Evolutionary conservation across 2,888 invertebrate genomes (phyloP).

Genomic region (Autographa gamma): DNA sequence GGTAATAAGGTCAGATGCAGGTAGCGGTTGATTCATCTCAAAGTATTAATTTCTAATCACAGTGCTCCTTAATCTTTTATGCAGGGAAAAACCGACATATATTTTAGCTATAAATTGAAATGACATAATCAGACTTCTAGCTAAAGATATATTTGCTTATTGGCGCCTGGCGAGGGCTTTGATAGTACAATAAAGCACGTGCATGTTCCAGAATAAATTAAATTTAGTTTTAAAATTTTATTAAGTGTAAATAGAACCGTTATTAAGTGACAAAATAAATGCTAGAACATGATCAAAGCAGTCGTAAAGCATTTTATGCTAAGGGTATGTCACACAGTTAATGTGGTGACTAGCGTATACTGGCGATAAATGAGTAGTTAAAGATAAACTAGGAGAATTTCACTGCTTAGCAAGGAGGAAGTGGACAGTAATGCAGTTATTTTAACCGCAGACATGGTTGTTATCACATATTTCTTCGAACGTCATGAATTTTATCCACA

Average conservation of each 20-base stretch:
- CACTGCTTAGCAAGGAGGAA: neutral
- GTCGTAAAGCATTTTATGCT: conserved; percentile 29
- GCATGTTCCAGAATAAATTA: conserved; percentile 8
- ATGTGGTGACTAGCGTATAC: neutral
- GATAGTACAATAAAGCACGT: neutral
- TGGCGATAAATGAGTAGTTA: neutral
- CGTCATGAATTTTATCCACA: neutral
- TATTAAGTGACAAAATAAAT: conserved; percentile 27
- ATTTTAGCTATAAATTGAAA: too few species aligned
- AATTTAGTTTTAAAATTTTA: neutral
- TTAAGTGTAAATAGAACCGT: conserved; percentile 13
- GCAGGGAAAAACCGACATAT: too few species aligned
- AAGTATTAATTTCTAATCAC: neutral
- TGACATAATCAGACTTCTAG: too few species aligned
- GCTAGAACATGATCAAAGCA: conserved; percentile 30
- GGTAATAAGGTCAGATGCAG: neutral
- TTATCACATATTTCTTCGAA: neutral
- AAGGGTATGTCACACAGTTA: neutral
- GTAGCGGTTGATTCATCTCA: neutral
- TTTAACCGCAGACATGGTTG: neutral
- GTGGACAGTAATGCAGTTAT: neutral
- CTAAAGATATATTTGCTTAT: neutral
- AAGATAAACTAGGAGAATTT: neutral
- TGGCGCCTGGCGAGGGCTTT: neutral
- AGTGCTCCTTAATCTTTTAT: neutral